Conservation (phyloP, 1,140 invertebrate genomes). For the Pemphigus obesinymphae region DNA sequence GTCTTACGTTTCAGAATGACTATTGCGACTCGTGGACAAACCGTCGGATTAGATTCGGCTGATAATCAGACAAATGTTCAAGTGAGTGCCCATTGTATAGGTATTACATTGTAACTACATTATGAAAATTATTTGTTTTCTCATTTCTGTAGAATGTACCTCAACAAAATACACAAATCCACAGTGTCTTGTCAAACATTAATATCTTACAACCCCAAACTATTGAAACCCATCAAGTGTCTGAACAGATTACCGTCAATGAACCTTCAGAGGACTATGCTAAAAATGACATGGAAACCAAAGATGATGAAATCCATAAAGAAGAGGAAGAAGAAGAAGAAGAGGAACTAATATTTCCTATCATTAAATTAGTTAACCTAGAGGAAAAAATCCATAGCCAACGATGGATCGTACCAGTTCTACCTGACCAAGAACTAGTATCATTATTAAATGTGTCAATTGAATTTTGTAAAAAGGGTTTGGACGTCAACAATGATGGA, state of each 20-base stretch:
- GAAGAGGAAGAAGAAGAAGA: conserved; percentile 28
- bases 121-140: conserved; percentile 4
- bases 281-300: background rate
- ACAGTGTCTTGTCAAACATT: conserved; percentile 29
- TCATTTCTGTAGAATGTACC: conserved; percentile 41
- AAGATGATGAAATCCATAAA: conserved; percentile 23
- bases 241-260: background rate
- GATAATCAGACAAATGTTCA: conserved; percentile 42
- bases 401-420: conserved; percentile 93
- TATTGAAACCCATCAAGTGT: background rate
- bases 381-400: conserved; percentile 94
- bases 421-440: conserved; percentile 93
- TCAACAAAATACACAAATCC: conserved; percentile 26
- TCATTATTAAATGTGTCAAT: conserved; percentile 84
- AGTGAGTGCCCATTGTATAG: background rate
- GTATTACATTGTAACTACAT: background rate
- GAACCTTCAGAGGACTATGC: background rate
- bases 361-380: conserved; percentile 75
- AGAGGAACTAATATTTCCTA: conserved; percentile 64
- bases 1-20: conserved; percentile 33
- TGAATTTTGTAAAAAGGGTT: conserved; percentile 70
- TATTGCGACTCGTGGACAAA: conserved; percentile 41
- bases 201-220: background rate
- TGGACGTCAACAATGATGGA: conserved; percentile 81
- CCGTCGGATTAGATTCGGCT: conserved; percentile 42